Percentiles rank a stretch among this genome's conserved stretches.
These are phyloP conservation scores for Plebejus argus DNA, from an alignment of 2,888 invertebrate genomes.

Conservation along the genomic window DNA sequence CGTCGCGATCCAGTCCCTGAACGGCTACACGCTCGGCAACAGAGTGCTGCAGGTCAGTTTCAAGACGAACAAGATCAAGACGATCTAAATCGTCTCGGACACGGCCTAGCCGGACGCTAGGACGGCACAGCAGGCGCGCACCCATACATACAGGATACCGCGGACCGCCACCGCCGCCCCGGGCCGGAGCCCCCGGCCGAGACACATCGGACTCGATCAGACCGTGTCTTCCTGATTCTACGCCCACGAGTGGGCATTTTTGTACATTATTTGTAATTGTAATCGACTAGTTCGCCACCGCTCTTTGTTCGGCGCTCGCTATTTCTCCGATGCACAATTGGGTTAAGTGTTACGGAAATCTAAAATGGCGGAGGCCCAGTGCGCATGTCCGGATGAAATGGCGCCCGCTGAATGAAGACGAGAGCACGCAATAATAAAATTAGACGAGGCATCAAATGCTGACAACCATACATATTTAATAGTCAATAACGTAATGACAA, in stretches of 20 bases:
- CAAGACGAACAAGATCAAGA: constrained; percentile 91
- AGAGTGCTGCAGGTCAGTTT: constrained; percentile 96
- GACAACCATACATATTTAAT: constrained; percentile 71
- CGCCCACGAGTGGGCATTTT: constrained; percentile 54
- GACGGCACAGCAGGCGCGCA: constrained; percentile 79
- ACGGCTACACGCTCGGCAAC: constrained; percentile 95
- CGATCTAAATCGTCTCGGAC: constrained; percentile 80
- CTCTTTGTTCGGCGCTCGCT: constrained; percentile 62
- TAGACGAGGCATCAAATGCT: constrained; percentile 67
- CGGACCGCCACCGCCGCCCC: constrained; percentile 42
- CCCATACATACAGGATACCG: constrained; percentile 65
- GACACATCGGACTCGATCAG: constrained; percentile 47
- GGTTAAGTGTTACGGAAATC: constrained; percentile 74
- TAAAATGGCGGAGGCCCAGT: constrained; percentile 65
- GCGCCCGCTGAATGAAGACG: constrained; percentile 56
- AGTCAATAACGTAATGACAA: constrained; percentile 77
- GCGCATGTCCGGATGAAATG: constrained; percentile 70
- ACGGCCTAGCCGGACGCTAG: constrained; percentile 73
- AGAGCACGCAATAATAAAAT: constrained; percentile 67
- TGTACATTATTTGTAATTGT: constrained; percentile 64
- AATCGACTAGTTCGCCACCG: constrained; percentile 57
- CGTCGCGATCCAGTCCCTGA: constrained; percentile 94
- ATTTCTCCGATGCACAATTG: constrained; percentile 57
- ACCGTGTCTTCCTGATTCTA: constrained; percentile 57
- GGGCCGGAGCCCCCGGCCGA: constrained; percentile 34